A percentile compares a stretch with the other conserved stretches of the same genome.
Conservation (phyloP, 2,113 vertebrate species). For the Tachysurus fulvidraco region DNA sequence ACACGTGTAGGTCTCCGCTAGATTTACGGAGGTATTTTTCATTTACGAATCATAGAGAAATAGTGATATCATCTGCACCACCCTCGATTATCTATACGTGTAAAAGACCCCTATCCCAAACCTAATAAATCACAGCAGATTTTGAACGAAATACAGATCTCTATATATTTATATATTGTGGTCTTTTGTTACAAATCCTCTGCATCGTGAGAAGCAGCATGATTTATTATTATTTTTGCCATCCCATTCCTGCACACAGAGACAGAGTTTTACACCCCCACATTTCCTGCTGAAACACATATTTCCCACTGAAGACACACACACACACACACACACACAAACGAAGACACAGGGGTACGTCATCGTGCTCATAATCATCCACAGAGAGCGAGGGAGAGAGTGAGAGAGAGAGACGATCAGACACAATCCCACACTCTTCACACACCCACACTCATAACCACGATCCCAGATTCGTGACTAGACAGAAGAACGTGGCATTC, state of each 20-base stretch:
- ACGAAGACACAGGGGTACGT: neutral
- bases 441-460: constrained; percentile 4
- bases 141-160: neutral
- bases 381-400: neutral
- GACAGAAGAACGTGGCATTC: constrained; percentile 13
- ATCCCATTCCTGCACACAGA: neutral
- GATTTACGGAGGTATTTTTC: too few species aligned
- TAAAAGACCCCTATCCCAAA: neutral
- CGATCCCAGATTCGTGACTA: constrained; percentile 13
- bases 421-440: neutral
- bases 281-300: constrained; percentile 11
- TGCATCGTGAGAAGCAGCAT: neutral
- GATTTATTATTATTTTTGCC: neutral
- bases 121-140: neutral
- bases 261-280: neutral
- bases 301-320: neutral
- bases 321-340: neutral
- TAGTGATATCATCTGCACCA: neutral
- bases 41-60: neutral
- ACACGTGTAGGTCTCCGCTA: neutral
- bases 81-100: neutral
- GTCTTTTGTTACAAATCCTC: neutral
- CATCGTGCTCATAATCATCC: neutral
- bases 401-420: neutral
- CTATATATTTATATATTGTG: too few species aligned